Base-by-base conservation (phyloP, 2,888 invertebrate species). In the Microctonus hyperodae region DNA sequence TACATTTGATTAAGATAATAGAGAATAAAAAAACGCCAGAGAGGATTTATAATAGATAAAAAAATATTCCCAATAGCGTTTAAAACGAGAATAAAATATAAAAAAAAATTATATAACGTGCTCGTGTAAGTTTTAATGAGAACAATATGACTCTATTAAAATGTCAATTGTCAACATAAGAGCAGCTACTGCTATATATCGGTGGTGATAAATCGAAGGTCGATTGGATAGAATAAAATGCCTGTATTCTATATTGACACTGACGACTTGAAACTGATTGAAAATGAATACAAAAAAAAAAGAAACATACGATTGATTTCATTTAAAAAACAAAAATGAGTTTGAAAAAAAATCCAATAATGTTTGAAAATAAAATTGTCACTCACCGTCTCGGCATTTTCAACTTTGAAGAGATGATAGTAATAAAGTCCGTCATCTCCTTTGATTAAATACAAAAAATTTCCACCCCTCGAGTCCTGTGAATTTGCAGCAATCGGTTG, bases 351-450 rank as follows among this genome's bases (percentile, higher is more conserved):
- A 28, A 11, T 25, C 23, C 5, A 16, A 50, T 56, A 48, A 31
- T 23, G 22, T 23, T 50, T 50, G 48, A 6, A 50, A 28, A 55
- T 55, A 28, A 28, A 55, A 55, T 31, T 55, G 55, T 55, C 55
- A 88, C 91, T 90, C 82, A 93, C 93, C 86, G 92, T 91, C 62
- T 86, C 84, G 0, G 86, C 86, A 44, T 90, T 88, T 69, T 87
- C 85, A 48, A 92, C 90, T 78, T 88, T 88, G 81, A 90, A 93
- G 64, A 93, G 87, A 83, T 90, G 91, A 82, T 91, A 92, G 81
- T 91, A 90, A 31, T 93, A 88, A 2, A 92, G 85, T n/a, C 88
- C 89, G 78, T 92, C 92, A 76, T 88, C 88, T 73, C 92, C 91
- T 76, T 90, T 88, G 69, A 92, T 86, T 75, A 92, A 88, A 84